Conservation (phyloP, 2,797 vertebrate genomes). For the Protonibea diacanthus region DNA sequence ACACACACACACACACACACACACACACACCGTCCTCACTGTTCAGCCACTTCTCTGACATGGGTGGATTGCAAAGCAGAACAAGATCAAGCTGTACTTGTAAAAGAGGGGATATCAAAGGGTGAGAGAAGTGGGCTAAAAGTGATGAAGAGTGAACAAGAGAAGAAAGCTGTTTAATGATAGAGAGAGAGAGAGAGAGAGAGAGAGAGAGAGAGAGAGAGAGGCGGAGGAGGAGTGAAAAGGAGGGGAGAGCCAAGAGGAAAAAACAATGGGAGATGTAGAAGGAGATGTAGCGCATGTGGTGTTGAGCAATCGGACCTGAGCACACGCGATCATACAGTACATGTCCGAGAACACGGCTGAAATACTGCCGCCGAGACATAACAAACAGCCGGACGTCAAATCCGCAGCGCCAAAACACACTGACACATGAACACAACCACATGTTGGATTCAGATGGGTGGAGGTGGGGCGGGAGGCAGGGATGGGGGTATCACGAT, state of each 20-base stretch:
- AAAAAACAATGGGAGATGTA: conserved; percentile 6
- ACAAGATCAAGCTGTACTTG: conserved; percentile 55
- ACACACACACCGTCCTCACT: conserved; percentile 5
- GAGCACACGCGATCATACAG: not conserved
- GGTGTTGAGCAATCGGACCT: conserved; percentile 22
- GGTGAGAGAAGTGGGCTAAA: not conserved
- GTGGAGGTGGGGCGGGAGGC: no score
- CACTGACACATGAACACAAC: conserved; percentile 66
- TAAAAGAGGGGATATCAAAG: not conserved
- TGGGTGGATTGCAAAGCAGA: conserved; percentile 47
- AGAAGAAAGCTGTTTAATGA: not conserved
- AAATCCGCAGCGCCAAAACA: conserved; percentile 42
- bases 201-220: no score
- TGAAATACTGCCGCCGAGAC: conserved; percentile 37
- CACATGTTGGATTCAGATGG: conserved; percentile 57
- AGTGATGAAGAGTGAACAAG: not conserved
- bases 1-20: conserved; percentile 5
- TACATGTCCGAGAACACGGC: conserved; percentile 36
- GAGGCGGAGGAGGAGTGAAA: not conserved
- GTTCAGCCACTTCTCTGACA: conserved; percentile 36
- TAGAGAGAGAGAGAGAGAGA: no score
- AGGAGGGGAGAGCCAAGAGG: not conserved
- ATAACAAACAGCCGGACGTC: conserved; percentile 53
- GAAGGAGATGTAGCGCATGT: not conserved
- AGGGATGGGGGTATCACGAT: not conserved